Evolutionary conservation across 2,888 invertebrate genomes (phyloP).

Genomic region (Megaustenia siamemsis): DNA sequence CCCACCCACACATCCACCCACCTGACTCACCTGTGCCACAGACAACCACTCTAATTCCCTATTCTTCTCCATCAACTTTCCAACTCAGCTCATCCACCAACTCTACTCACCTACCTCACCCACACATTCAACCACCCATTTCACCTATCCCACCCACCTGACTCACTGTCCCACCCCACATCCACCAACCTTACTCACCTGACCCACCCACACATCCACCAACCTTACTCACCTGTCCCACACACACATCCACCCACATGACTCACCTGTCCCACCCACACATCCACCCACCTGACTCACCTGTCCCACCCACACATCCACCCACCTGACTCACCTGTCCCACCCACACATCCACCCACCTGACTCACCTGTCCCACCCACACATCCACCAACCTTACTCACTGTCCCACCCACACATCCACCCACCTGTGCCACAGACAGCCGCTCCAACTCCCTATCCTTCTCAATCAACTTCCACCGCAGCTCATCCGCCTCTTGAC

Average conservation of each 20-base stretch:
- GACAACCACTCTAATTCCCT: slow-evolving; percentile 88
- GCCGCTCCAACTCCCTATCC: slow-evolving; percentile 88
- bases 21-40: slow-evolving; percentile 57
- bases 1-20: not conserved
- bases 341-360: no score
- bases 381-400: no score
- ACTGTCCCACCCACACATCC: not conserved
- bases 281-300: no score
- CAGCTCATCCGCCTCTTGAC: slow-evolving; percentile 87
- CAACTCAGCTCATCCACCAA: slow-evolving; percentile 87
- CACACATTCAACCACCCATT: no score
- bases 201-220: not conserved
- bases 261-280: no score
- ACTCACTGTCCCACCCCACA: no score
- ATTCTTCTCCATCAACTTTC: slow-evolving; percentile 88
- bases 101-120: no score
- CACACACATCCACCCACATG: not conserved
- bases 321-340: no score
- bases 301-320: not conserved
- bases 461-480: slow-evolving; percentile 88
- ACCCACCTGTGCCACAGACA: slow-evolving; percentile 81
- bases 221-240: no score
- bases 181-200: no score
- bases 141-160: no score
- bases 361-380: no score